Base-by-base conservation (phyloP, 2,113 vertebrate genomes). In the Pithys albifrons region DNA sequence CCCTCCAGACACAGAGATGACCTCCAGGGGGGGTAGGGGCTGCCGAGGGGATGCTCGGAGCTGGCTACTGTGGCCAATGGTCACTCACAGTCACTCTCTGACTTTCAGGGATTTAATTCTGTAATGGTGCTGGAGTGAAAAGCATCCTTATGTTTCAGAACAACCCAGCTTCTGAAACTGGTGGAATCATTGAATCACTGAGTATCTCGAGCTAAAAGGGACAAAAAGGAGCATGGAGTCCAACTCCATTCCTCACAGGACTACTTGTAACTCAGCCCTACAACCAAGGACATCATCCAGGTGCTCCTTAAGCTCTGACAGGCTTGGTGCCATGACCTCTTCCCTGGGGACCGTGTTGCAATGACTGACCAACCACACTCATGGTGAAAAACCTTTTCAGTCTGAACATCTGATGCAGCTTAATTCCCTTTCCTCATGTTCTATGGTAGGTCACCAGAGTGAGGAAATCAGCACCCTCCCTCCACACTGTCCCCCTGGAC, bases 41-140 rank as follows among this genome's bases (percentile, higher is more conserved):
- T 71, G 84, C 19, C 0, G 2, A 45, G 39, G 18, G 70, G 65
- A 45, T 88, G 82, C 73, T 90, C 77, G 12, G 69, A 25, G 27
- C 52, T 58, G 5, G 10, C 58, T 41, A 45, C 73, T 11, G 4
- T 8, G 18, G 5, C 25, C 6, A 0, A 4, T 3, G 29, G 19
- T 8, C 18, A 27, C 43, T 5, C 2, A 3, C 1, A 0, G 12
- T 27, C 6, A 0, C 14, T 18, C 23, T 35, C 35, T 59, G 72
- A 4, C 20, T 6, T 13, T 14, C 11, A 22, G 46, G n/a, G 51
- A 1, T 65, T 70, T 45, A 15, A 37, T n/a, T 28, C 20, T 29
- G 28, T 24, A 24, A 9, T 7, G 6, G 2, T 43, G 12, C 66
- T 24, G 45, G 49, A 5, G 22, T 16, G 18, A 58, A 54, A 76